Base-by-base conservation (phyloP, 2,113 vertebrate genomes). In the Argyrosomus japonicus region DNA sequence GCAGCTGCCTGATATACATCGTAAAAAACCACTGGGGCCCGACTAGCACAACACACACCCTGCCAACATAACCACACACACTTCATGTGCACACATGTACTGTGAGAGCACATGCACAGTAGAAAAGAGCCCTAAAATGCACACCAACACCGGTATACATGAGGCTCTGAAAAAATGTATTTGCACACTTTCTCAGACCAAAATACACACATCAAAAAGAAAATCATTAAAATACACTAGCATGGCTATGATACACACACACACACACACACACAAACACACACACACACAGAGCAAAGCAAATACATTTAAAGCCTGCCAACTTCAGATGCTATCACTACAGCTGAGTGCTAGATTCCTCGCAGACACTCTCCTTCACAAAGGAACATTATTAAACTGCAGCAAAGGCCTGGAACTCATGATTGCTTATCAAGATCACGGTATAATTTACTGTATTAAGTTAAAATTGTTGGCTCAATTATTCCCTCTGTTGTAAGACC, bases 1-100 rank as follows among this genome's bases (percentile, higher is more conserved):
- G 70, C 87, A 81, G 72, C 85, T 71, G 83, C 77, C 83, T 88
- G 92, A 92, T 92, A 91, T 53, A 75, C 69, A 91, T 93, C 88
- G 7, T 82, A 84, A 90, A 84, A 90, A 87, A 79, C 82, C 47
- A 25, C 71, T 10, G 62, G 80, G 82, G 51, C 62, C 69, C 15
- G 64, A 61, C 87, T 72, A 91, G 68, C 57, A 87, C 58, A 90
- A 88, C 90, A 70, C 61, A 68, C 23, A 57, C 32, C 3, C 53
- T 68, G 90, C 88, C 90, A 91, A 85, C 74, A 79, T 43, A 77
- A 87, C 69, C 81, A 87, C 53, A 81, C 82, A 81, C 83, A 51
- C 58, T 36, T 78, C 75, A 12, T 19, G 45, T 50, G 23, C 54
- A 10, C 45, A 25, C 13, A 40, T 11, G 2, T 32, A 29, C 36